These are phyloP conservation scores for Drosophila mercatorum DNA, from an alignment of 2,888 invertebrate genomes.

Conservation along the genomic window DNA sequence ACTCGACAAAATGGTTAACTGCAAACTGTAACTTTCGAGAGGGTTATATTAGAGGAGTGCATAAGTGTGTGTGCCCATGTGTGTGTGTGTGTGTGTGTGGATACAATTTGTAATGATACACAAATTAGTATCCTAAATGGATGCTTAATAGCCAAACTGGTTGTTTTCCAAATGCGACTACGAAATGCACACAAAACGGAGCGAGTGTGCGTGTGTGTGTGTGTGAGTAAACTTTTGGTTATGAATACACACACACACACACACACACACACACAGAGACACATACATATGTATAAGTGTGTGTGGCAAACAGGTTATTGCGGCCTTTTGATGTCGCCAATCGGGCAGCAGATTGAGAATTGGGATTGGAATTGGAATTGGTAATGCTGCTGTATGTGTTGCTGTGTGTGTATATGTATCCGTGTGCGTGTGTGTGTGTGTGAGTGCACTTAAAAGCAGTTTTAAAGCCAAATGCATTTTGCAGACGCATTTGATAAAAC, in stretches of 20 bases:
- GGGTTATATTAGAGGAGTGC: conserved; percentile 1
- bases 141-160: conserved; percentile 75
- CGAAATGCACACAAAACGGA: conserved; percentile 17
- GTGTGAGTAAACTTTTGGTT: conserved; percentile 44
- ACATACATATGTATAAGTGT: conserved; percentile 10
- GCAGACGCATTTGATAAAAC: background rate
- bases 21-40: conserved; percentile 31
- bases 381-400: conserved; percentile 23
- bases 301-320: conserved; percentile 42
- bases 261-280: conserved; percentile 8
- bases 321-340: conserved; percentile 51
- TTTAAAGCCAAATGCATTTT: conserved; percentile 37
- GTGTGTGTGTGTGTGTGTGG: conserved; percentile 45
- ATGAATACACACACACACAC: conserved; percentile 15
- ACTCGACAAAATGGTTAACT: conserved; percentile 47
- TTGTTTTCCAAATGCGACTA: conserved; percentile 43
- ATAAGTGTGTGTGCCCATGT: conserved; percentile 1
- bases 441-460: conserved; percentile 42
- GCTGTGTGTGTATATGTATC: background rate
- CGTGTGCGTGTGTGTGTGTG: background rate
- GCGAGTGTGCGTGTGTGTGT: conserved; percentile 17
- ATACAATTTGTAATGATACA: conserved; percentile 81
- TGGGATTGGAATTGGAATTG: conserved; percentile 28
- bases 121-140: conserved; percentile 81
- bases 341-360: conserved; percentile 31